Conservation (phyloP, 2,113 vertebrate species). For the Pterophyllum scalare region DNA sequence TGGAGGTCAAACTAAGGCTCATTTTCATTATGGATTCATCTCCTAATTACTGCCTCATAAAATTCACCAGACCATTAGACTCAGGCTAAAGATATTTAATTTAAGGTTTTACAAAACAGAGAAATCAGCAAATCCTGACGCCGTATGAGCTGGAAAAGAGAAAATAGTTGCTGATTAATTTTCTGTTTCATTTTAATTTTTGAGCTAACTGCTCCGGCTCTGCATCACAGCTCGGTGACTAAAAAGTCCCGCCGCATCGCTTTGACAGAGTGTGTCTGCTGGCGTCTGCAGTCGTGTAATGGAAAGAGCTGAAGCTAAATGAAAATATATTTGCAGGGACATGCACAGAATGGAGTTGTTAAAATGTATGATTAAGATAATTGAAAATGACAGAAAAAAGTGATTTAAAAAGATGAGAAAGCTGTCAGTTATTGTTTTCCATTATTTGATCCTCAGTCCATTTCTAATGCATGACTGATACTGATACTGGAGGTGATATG, state of each 20-base stretch:
- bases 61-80: background rate
- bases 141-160: background rate
- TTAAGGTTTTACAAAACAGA: background rate
- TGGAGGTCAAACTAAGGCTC: background rate
- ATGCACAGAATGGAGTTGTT: background rate
- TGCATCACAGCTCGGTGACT: background rate
- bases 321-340: background rate
- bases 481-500: constrained; percentile 6
- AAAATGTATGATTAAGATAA: background rate
- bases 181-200: background rate
- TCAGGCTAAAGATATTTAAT: background rate
- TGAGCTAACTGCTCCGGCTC: background rate
- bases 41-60: background rate
- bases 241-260: background rate
- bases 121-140: background rate
- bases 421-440: constrained; percentile 1
- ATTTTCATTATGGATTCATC: constrained; percentile 8
- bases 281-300: background rate
- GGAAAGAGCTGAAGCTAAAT: background rate
- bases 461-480: background rate
- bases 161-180: background rate
- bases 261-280: background rate
- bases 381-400: background rate
- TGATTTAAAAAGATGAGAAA: background rate
- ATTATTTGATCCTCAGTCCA: background rate